A percentile compares a stretch with the other conserved stretches of the same genome.
phyloP scores from a whole-genome alignment of 2,113 vertebrate species.

The Gobio gobio region DNA sequence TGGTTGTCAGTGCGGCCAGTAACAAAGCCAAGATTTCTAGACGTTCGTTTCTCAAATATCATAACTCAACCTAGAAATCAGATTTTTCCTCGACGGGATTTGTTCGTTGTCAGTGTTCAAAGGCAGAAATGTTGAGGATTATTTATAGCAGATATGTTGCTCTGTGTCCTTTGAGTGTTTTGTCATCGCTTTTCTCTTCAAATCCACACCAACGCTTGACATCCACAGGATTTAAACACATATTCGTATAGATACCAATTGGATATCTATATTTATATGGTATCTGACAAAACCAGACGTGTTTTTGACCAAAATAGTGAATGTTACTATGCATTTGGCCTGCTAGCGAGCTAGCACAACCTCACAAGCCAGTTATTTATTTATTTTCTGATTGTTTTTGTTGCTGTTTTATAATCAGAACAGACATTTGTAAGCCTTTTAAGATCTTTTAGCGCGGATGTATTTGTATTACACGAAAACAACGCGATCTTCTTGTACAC shows the following conservation, averaged over 20 bases:
- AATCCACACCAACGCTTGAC: constrained; percentile 18
- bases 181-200: constrained; percentile 18
- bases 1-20: constrained; percentile 38
- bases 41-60: not conserved
- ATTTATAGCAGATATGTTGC: constrained; percentile 38
- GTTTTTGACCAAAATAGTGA: not conserved
- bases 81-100: constrained; percentile 14
- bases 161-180: constrained; percentile 39
- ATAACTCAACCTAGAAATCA: not conserved
- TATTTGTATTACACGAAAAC: not conserved
- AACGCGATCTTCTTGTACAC: not conserved
- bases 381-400: constrained; percentile 44
- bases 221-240: constrained; percentile 5
- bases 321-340: constrained; percentile 32
- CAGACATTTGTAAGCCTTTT: not conserved
- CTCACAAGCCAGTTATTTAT: constrained; percentile 39
- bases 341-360: constrained; percentile 43
- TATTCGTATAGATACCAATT: not conserved
- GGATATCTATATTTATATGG: not conserved
- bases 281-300: not conserved
- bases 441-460: too few species aligned
- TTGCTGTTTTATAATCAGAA: not conserved
- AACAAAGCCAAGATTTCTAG: constrained; percentile 18
- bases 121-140: constrained; percentile 42
- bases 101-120: constrained; percentile 35